A percentile compares a stretch with the other conserved stretches of the same genome.
Conservation (phyloP, 2,113 vertebrate genomes). For the Amia ocellicauda region DNA sequence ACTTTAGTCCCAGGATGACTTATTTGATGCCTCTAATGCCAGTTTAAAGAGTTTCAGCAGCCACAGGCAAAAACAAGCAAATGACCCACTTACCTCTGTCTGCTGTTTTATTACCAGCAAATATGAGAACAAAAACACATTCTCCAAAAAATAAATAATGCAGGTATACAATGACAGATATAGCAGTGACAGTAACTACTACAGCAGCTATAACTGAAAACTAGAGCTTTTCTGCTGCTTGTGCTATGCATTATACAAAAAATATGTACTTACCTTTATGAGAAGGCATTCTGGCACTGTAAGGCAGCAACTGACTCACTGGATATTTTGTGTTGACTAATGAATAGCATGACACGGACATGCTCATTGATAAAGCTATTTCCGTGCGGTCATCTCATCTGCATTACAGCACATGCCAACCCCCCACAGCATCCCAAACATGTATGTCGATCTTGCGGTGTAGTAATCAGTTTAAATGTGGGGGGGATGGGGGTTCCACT, state of each 20-base stretch:
- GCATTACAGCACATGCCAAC: slow-evolving; percentile 7
- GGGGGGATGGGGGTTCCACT: background rate
- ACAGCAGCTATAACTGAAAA: background rate
- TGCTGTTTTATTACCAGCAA: background rate
- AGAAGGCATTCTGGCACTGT: slow-evolving; percentile 27
- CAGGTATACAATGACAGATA: background rate
- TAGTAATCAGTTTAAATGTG: slow-evolving; percentile 13
- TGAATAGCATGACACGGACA: slow-evolving; percentile 15
- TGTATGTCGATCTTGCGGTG: slow-evolving; percentile 19
- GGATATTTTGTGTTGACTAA: slow-evolving; percentile 18
- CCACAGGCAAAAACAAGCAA: background rate
- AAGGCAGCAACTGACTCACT: slow-evolving; percentile 10
- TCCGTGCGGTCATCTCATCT: slow-evolving; percentile 19
- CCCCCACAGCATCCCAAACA: slow-evolving; percentile 28
- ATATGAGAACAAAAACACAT: background rate
- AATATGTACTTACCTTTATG: slow-evolving; percentile 33
- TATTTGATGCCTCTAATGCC: too few species aligned
- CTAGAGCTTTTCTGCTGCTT: background rate
- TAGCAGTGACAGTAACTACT: background rate
- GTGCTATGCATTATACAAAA: background rate
- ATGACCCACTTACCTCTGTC: background rate
- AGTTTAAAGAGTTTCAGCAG: background rate
- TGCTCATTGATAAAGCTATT: slow-evolving; percentile 21
- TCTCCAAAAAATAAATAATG: background rate
- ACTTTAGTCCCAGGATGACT: too few species aligned